Evolutionary conservation across 2,113 vertebrate species (phyloP).

Genomic region (Bombycilla garrulus): DNA sequence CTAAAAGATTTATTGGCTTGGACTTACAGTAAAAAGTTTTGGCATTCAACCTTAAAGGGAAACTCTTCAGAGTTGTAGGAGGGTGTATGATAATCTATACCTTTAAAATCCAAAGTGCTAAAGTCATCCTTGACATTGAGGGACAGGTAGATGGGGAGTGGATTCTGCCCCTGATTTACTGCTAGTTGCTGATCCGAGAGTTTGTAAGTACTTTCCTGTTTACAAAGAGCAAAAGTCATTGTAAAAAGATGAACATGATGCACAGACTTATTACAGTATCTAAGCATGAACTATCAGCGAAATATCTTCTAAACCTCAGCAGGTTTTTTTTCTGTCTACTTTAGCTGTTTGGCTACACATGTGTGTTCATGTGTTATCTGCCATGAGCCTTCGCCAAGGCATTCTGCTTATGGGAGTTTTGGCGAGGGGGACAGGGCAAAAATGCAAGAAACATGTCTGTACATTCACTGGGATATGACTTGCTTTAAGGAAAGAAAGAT

Average conservation of each 20-base stretch:
- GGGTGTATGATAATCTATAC: neutral
- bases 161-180: conserved; percentile 81
- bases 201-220: conserved; percentile 62
- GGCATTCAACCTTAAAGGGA: neutral
- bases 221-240: neutral
- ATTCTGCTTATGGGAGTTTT: neutral
- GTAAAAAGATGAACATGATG: neutral
- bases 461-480: neutral
- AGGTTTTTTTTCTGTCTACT: neutral
- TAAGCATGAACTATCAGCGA: neutral
- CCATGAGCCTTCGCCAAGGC: neutral
- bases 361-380: neutral
- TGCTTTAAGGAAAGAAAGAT: neutral
- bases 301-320: neutral
- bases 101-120: conserved; percentile 70
- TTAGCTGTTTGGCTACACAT: neutral
- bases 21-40: neutral
- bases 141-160: conserved; percentile 82
- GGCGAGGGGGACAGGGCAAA: rapidly evolving
- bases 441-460: neutral
- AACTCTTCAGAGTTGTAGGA: neutral
- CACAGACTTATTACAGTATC: neutral
- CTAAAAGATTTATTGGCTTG: neutral
- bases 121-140: conserved; percentile 79
- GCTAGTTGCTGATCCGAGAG: conserved; percentile 81